A percentile compares a stretch with the other conserved stretches of the same genome.
Evolutionary conservation across 2,113 vertebrate species (phyloP).

Genomic region (Xyliphius kryptos): DNA sequence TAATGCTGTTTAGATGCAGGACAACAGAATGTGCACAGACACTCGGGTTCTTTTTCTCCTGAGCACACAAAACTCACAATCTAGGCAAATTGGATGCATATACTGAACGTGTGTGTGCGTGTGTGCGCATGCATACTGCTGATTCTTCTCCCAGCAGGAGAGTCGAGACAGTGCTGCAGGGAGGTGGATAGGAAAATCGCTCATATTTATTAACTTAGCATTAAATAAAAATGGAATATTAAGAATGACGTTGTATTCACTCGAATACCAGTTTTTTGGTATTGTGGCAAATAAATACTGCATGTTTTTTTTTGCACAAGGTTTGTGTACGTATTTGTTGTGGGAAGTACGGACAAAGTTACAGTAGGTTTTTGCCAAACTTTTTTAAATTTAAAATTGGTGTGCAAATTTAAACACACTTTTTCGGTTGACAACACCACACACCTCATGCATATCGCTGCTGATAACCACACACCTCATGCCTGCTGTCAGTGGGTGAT

Average conservation of each 20-base stretch:
- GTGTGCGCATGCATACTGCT: neutral
- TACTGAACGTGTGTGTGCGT: constrained; percentile 5
- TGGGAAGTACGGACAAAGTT: too few relatives aligned
- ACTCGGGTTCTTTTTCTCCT: neutral
- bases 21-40: neutral
- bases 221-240: neutral
- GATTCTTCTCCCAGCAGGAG: constrained; percentile 17
- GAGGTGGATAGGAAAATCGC: neutral
- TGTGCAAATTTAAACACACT: too few relatives aligned
- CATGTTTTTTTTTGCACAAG: too few relatives aligned
- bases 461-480: neutral
- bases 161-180: constrained; percentile 2
- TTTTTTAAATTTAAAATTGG: too few relatives aligned
- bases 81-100: constrained; percentile 8
- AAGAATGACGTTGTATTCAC: neutral
- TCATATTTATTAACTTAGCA: neutral
- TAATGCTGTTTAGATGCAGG: neutral
- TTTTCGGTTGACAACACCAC: too few relatives aligned
- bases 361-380: too few relatives aligned
- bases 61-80: neutral
- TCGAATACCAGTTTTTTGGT: too few relatives aligned
- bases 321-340: too few relatives aligned
- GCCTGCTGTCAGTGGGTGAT: constrained; percentile 10
- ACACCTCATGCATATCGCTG: too few relatives aligned
- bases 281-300: too few relatives aligned